These are phyloP conservation scores for Isurus oxyrinchus DNA, from an alignment of 2,113 vertebrate genomes.

Conservation along the genomic window DNA sequence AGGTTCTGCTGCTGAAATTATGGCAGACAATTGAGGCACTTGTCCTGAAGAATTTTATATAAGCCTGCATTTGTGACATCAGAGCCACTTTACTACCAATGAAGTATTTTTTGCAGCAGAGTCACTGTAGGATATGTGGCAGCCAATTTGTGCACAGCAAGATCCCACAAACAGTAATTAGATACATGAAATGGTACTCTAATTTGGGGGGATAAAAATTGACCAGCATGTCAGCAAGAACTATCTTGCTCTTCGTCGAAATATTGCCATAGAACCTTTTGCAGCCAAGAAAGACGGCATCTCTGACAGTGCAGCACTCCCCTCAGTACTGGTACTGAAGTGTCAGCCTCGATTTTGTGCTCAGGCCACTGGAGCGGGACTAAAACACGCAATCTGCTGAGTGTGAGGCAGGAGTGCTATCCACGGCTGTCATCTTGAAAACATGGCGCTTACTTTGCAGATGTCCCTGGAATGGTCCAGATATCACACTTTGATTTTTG, in stretches of 20 bases:
- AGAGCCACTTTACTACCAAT: neutral
- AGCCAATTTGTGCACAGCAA: neutral
- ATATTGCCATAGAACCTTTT: neutral
- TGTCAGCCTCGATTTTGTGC: neutral
- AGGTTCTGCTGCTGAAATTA: neutral
- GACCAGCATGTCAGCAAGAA: neutral
- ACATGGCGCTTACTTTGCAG: slow-evolving; percentile 52
- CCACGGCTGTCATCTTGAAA: slow-evolving; percentile 55
- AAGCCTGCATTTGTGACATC: neutral
- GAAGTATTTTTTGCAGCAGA: neutral
- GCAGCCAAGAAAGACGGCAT: neutral
- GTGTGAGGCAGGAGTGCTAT: neutral
- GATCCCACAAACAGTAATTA: neutral
- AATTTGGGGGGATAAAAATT: neutral
- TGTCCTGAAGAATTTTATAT: neutral
- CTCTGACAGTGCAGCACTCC: neutral
- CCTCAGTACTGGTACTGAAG: neutral
- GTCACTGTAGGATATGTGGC: neutral
- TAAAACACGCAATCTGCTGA: neutral
- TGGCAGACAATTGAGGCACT: neutral
- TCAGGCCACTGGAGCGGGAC: neutral
- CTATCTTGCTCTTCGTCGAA: neutral
- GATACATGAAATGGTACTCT: neutral
- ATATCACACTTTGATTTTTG: slow-evolving; percentile 68
- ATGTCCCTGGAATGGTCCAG: slow-evolving; percentile 71